Conservation (phyloP, 2,113 vertebrate genomes). For the Onychostoma macrolepis region DNA sequence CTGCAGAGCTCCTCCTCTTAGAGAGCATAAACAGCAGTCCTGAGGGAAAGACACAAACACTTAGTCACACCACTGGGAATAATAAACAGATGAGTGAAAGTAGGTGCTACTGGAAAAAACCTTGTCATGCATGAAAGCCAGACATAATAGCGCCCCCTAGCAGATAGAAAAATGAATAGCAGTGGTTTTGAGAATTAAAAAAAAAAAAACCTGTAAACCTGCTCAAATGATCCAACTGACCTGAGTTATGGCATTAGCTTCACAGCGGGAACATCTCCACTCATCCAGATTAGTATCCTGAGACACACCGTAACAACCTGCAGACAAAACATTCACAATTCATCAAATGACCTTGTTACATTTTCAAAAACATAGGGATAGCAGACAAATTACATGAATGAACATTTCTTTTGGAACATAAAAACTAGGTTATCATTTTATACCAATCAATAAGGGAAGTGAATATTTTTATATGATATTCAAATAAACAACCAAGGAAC, state of each 20-base stretch:
- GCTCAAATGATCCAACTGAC: constrained; percentile 70
- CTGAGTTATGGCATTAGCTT: constrained; percentile 88
- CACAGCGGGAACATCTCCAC: constrained; percentile 92
- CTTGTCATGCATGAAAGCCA: neutral
- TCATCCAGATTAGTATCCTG: constrained; percentile 80
- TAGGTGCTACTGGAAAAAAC: neutral
- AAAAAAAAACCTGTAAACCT: too few relatives aligned
- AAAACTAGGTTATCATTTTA: neutral
- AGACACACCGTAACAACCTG: constrained; percentile 93
- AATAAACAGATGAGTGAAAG: neutral
- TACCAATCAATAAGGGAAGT: neutral
- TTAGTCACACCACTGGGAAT: neutral
- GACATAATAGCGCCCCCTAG: neutral
- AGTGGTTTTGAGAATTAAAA: neutral
- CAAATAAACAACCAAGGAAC: neutral
- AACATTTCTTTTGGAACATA: neutral
- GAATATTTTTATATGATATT: neutral
- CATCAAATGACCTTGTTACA: neutral
- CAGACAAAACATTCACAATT: constrained; percentile 8
- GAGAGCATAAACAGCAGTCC: constrained; percentile 95
- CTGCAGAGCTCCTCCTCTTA: constrained; percentile 94
- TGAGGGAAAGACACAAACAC: constrained; percentile 61
- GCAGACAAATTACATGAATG: neutral
- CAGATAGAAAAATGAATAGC: neutral
- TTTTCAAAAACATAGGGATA: neutral